phyloP scores from a whole-genome alignment of 2,888 invertebrate genomes.

The Xylocampa areola region DNA sequence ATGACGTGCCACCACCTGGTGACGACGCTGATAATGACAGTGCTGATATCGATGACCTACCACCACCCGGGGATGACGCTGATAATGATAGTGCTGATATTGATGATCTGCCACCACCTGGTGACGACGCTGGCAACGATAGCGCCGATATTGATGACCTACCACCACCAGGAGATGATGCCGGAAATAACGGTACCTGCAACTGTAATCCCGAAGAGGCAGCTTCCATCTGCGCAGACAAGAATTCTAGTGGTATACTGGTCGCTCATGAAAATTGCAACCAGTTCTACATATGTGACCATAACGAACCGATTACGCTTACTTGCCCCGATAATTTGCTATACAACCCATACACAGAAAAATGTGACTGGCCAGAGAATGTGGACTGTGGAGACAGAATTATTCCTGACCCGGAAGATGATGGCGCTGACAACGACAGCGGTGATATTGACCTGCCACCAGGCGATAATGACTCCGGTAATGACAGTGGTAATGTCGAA shows the following conservation, averaged over 20 bases:
- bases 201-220: conserved; percentile 61
- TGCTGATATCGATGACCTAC: no score
- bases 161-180: no score
- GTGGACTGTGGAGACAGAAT: conserved; percentile 53
- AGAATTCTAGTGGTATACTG: conserved; percentile 50
- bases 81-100: conserved; percentile 12
- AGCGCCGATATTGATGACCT: no score
- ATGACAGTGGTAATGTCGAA: conserved; percentile 20
- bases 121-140: conserved; percentile 13
- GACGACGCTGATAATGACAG: conserved; percentile 46
- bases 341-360: conserved; percentile 55
- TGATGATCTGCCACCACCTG: no score
- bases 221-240: conserved; percentile 55
- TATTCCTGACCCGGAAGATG: conserved; percentile 21
- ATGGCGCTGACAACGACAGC: conserved; percentile 6
- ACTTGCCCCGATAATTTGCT: conserved; percentile 47
- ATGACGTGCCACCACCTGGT: background rate
- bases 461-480: conserved; percentile 27
- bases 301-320: conserved; percentile 49
- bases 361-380: conserved; percentile 60
- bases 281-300: conserved; percentile 58
- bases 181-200: conserved; percentile 42
- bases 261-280: conserved; percentile 60
- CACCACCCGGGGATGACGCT: no score
- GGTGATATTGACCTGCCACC: conserved; percentile 21